Base-by-base conservation (phyloP, 2,113 vertebrate genomes). In the Ochotona curzoniae region DNA sequence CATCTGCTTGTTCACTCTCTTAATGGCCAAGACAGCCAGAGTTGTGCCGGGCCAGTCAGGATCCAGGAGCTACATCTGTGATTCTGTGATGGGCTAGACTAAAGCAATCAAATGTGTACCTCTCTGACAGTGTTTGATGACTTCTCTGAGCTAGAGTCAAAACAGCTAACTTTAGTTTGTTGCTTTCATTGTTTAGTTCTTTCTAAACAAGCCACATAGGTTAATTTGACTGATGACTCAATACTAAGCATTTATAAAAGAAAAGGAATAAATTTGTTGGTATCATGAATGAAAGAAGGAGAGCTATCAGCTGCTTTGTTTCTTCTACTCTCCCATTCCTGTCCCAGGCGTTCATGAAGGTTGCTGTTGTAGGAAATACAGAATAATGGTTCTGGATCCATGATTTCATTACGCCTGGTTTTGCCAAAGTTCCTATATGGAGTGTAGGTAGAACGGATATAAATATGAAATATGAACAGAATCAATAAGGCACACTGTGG, bases 161-260 rank as follows among this genome's bases (percentile, higher is more conserved):
- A 91, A 91, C 5, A 78, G 1, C n/a, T 79, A 18, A 57, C 54
- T 57, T 57, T 17, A 57, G 54, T 57, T 57, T 17, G 54, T 44
- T 44, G 38, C 38, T 44, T 44, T 44, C 38, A 44, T 44, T 44
- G 38, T 60, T 4, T 87, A 11, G 86, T 82, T 93, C 38, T 90
- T 87, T n/a, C 78, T 89, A 79, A 92, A 93, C 23, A 23, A 92
- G 25, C 9, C 30, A 69, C 11, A 25, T 49, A 35, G 30, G 25
- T 83, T 70, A 63, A 67, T 78, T 89, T 47, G 93, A 73, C 54
- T 93, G 73, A 81, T 88, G 17, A 73, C 23, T 93, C 28, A 92
- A 23, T 73, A 75, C 47, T 30, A 87, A 30, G 28, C 30, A 90
- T 90, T 74, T 92, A 63, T 60, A 86, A 87, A 83, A 92, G 30